A percentile compares a stretch with the other conserved stretches of the same genome.
Conservation (phyloP, 2,888 invertebrate genomes). For the Augiades crinisus region DNA sequence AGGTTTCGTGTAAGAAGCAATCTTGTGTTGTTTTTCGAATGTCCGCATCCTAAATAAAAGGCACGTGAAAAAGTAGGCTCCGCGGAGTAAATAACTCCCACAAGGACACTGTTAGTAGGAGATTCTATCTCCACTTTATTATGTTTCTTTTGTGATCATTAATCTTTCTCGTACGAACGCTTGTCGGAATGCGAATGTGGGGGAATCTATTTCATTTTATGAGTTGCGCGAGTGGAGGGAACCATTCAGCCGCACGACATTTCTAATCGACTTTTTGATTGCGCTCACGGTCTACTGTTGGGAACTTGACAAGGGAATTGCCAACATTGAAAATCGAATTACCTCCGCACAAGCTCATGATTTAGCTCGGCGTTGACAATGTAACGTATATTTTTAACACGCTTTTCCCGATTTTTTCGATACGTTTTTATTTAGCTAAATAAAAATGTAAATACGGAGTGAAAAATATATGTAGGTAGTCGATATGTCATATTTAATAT, state of each 20-base stretch:
- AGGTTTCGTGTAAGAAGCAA: constrained; percentile 8
- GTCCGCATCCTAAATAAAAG: constrained; percentile 58
- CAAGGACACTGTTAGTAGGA: constrained; percentile 81
- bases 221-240: constrained; percentile 75
- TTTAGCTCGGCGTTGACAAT: constrained; percentile 12
- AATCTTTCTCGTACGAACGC: constrained; percentile 82
- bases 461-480: too few relatives aligned
- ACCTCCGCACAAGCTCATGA: constrained; percentile 21
- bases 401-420: too few relatives aligned
- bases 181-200: constrained; percentile 82
- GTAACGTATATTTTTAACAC: constrained; percentile 30
- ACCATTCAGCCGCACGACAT: constrained; percentile 77
- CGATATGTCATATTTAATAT: too few relatives aligned
- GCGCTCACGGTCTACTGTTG: constrained; percentile 63
- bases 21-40: constrained; percentile 46
- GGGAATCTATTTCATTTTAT: constrained; percentile 82
- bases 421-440: too few relatives aligned
- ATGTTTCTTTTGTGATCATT: constrained; percentile 82
- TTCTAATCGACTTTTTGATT: constrained; percentile 82
- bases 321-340: constrained; percentile 47
- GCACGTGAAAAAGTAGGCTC: constrained; percentile 74
- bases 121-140: constrained; percentile 81
- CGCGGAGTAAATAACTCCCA: constrained; percentile 77
- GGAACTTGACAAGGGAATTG: constrained; percentile 54
- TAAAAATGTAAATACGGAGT: too few relatives aligned